A percentile compares a stretch with the other conserved stretches of the same genome.
Evolutionary conservation across 2,888 invertebrate species (phyloP).

Genomic region (Baccha elongata): DNA sequence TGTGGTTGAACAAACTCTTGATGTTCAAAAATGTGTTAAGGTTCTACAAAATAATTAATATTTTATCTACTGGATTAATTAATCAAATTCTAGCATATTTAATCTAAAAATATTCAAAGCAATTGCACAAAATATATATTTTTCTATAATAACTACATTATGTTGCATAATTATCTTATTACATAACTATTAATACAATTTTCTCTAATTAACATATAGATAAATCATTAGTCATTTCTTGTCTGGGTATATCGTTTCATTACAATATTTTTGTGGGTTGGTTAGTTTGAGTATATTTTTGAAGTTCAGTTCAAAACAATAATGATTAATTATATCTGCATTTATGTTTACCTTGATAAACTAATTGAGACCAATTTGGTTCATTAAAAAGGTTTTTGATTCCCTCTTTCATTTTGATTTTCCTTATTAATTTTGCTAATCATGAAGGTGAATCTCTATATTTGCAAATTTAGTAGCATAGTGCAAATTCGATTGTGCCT

Average conservation of each 20-base stretch:
- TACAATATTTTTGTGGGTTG: neutral
- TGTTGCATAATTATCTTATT: slow-evolving; percentile 7
- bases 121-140: too few species aligned
- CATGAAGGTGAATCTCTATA: neutral
- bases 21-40: too few species aligned
- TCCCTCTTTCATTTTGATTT: neutral
- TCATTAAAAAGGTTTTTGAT: neutral
- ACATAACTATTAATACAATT: neutral
- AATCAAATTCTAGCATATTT: too few species aligned
- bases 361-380: slow-evolving; percentile 1
- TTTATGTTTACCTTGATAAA: slow-evolving; percentile 10
- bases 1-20: too few species aligned
- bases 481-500: too few species aligned
- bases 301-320: neutral
- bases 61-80: too few species aligned
- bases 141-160: too few species aligned
- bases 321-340: slow-evolving; percentile 7
- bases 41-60: too few species aligned
- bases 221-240: slow-evolving; percentile 21
- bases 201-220: neutral
- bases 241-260: neutral
- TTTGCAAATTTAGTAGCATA: too few species aligned
- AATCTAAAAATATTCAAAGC: too few species aligned
- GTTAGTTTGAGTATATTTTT: neutral
- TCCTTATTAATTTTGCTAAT: neutral